A percentile compares a stretch with the other conserved stretches of the same genome.
These are phyloP conservation scores for Rhipidura dahli DNA, from an alignment of 2,113 vertebrate species.

Conservation along the genomic window DNA sequence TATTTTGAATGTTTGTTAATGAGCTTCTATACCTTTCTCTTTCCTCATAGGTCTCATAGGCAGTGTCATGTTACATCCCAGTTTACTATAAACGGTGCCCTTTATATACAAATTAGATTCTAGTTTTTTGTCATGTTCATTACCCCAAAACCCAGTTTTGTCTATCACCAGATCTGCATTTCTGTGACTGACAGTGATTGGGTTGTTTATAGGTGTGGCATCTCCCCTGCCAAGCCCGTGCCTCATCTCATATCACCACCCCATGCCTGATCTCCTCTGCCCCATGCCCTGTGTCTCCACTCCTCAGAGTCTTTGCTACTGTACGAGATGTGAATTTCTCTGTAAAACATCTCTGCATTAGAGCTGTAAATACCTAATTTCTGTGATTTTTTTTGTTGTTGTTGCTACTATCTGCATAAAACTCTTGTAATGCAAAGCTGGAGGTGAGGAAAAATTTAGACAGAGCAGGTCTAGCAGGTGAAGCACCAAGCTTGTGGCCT, in stretches of 20 bases:
- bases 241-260: background rate
- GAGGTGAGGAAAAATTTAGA: background rate
- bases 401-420: background rate
- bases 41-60: background rate
- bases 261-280: background rate
- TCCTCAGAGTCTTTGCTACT: background rate
- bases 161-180: background rate
- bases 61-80: background rate
- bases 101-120: background rate
- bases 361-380: background rate
- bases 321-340: background rate
- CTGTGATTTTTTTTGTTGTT: background rate
- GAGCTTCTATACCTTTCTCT: background rate
- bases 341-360: accelerated
- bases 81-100: background rate
- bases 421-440: background rate
- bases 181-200: background rate
- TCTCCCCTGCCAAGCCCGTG: background rate
- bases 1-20: background rate
- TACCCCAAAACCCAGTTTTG: accelerated
- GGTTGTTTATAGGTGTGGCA: background rate
- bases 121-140: background rate
- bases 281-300: background rate
- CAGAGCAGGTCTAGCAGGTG: background rate
- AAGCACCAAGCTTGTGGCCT: background rate